These are phyloP conservation scores for Fregetta grallaria DNA, from an alignment of 2,113 vertebrate genomes.

Conservation along the genomic window DNA sequence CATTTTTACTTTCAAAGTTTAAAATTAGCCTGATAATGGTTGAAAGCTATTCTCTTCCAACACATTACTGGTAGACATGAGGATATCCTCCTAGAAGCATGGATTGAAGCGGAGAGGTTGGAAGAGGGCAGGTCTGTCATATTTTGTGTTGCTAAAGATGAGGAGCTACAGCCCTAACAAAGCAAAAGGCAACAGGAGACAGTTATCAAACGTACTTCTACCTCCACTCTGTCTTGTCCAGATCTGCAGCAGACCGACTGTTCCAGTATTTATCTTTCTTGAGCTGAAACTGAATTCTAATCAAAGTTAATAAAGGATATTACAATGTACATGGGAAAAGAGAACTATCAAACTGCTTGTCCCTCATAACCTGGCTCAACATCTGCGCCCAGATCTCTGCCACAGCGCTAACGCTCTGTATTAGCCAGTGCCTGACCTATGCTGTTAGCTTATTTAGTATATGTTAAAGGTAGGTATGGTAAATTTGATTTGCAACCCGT, in stretches of 20 bases:
- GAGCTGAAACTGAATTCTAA: neutral
- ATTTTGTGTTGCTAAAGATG: neutral
- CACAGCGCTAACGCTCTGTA: neutral
- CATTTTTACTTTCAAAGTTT: neutral
- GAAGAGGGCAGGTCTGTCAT: neutral
- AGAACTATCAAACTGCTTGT: neutral
- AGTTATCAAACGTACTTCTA: neutral
- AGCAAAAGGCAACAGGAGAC: neutral
- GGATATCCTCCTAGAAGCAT: neutral
- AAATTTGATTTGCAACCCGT: slow-evolving; percentile 45
- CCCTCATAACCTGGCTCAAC: neutral
- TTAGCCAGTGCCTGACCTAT: neutral
- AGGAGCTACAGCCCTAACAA: neutral
- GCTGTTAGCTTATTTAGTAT: neutral
- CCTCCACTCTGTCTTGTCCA: neutral
- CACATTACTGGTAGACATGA: neutral
- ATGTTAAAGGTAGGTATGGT: slow-evolving; percentile 1
- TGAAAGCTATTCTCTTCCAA: neutral
- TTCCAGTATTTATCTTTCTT: neutral
- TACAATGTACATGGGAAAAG: neutral
- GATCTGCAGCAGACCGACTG: neutral
- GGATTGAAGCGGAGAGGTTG: neutral
- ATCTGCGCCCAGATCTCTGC: neutral
- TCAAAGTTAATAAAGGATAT: neutral
- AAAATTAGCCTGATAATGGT: neutral